Evolutionary conservation across 2,888 invertebrate genomes (phyloP).

Genomic region (Lycia hirtaria): DNA sequence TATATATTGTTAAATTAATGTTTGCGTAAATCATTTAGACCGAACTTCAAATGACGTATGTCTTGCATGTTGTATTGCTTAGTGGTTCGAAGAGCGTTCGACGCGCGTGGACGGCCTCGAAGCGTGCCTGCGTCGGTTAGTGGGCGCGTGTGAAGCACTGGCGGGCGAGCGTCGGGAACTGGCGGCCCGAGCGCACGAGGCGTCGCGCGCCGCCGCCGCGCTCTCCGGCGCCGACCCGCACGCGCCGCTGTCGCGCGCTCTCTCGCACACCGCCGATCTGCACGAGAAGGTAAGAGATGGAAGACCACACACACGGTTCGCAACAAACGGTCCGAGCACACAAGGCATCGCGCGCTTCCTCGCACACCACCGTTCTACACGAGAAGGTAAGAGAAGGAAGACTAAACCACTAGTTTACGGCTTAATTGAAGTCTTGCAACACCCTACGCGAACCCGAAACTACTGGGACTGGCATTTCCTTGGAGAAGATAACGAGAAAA

Average conservation of each 20-base stretch:
- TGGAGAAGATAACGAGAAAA: too few species aligned
- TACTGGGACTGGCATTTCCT: too few species aligned
- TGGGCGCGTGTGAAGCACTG: slow-evolving; percentile 94
- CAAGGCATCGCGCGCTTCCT: slow-evolving; percentile 92
- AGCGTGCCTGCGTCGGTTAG: slow-evolving; percentile 93
- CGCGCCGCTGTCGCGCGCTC: slow-evolving; percentile 93
- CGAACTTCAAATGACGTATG: background rate
- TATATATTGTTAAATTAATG: too few species aligned
- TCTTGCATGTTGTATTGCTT: slow-evolving; percentile 5
- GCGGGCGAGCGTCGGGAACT: slow-evolving; percentile 95
- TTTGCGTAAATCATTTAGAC: background rate
- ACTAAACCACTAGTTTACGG: too few species aligned
- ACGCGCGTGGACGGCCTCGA: slow-evolving; percentile 96
- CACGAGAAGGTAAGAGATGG: slow-evolving; percentile 61
- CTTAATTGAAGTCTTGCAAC: too few species aligned
- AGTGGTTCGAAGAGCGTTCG: slow-evolving; percentile 99
- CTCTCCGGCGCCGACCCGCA: slow-evolving; percentile 97
- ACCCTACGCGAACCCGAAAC: too few species aligned
- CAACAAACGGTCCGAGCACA: slow-evolving; percentile 86
- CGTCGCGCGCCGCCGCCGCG: slow-evolving; percentile 94
- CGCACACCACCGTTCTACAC: slow-evolving; percentile 83
- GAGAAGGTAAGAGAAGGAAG: slow-evolving; percentile 64
- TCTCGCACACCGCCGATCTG: slow-evolving; percentile 86
- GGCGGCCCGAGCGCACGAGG: slow-evolving; percentile 90
- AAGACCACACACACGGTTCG: background rate